A percentile compares a stretch with the other conserved stretches of the same genome.
phyloP scores from a whole-genome alignment of 2,113 vertebrate genomes.

The Eptesicus fuscus region DNA sequence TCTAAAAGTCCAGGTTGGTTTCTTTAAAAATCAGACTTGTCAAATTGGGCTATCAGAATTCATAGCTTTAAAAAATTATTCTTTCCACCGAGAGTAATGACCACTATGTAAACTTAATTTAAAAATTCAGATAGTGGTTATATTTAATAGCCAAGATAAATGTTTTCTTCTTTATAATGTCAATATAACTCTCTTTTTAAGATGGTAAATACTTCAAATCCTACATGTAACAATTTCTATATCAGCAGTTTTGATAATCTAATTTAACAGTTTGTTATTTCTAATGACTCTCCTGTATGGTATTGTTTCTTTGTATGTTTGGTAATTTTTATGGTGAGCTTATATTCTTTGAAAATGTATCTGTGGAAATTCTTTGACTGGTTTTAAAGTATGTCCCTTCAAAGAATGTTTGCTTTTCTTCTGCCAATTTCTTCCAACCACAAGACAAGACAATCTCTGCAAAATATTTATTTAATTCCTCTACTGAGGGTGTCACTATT shows the following conservation, averaged over 20 bases:
- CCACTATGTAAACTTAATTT: background rate
- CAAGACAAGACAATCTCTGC: background rate
- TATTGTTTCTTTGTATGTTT: background rate
- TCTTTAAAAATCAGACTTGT: background rate
- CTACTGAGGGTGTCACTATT: background rate
- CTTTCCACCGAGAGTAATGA: background rate
- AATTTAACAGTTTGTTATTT: background rate
- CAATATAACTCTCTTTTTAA: background rate
- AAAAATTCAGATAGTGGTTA: background rate
- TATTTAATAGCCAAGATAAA: background rate
- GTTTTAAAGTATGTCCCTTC: background rate
- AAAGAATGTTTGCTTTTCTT: background rate
- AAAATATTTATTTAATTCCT: background rate
- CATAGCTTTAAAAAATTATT: background rate
- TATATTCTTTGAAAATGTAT: background rate
- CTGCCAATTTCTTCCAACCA: background rate
- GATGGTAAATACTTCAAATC: background rate
- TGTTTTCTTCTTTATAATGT: background rate
- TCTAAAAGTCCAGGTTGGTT: background rate
- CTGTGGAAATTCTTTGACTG: background rate
- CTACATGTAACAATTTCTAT: background rate
- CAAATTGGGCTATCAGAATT: background rate
- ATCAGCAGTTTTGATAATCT: background rate
- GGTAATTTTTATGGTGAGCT: background rate
- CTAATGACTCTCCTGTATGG: background rate